phyloP scores from a whole-genome alignment of 2,797 vertebrate species.

The Megalops cyprinoides region DNA sequence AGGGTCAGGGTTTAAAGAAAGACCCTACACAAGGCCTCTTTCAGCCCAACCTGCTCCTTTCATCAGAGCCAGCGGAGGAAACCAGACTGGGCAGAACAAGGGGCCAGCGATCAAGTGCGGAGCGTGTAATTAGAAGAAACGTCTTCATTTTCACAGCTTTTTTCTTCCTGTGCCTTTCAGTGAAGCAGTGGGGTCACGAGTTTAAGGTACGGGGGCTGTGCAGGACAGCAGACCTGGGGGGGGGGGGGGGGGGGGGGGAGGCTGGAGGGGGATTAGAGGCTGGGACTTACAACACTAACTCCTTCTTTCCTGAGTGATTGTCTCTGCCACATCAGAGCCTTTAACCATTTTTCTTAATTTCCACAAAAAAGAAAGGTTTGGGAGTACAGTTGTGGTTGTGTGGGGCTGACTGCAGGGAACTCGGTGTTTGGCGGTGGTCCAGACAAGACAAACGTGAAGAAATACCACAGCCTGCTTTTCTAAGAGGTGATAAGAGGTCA shows the following conservation, averaged over 20 bases:
- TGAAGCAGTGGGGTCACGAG: conserved; percentile 66
- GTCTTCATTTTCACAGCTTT: conserved; percentile 80
- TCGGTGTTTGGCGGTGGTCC: not conserved
- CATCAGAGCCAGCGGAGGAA: conserved; percentile 74
- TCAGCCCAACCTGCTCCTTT: conserved; percentile 76
- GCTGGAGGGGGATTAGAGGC: conserved; percentile 42
- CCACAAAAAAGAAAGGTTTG: no score
- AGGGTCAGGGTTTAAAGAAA: conserved; percentile 55
- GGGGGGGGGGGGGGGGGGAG: conserved; percentile 42
- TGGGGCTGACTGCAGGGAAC: not conserved
- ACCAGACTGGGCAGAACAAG: conserved; percentile 80
- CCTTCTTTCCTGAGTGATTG: conserved; percentile 19
- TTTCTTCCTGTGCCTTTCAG: conserved; percentile 33
- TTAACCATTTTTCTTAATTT: not conserved
- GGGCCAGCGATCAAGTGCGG: conserved; percentile 74
- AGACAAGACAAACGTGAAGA: not conserved
- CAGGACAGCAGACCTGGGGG: no score
- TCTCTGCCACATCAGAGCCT: conserved; percentile 9
- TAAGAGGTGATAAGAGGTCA: not conserved
- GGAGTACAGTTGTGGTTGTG: no score
- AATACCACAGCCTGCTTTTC: not conserved
- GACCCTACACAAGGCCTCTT: conserved; percentile 61
- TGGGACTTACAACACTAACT: conserved; percentile 44
- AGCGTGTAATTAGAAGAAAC: conserved; percentile 80
- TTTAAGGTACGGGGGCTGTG: conserved; percentile 56